Evolutionary conservation across 1,140 invertebrate genomes (phyloP), one percentile per base, ranked within the genome.

Genomic region (Aphidius ervi): DNA sequence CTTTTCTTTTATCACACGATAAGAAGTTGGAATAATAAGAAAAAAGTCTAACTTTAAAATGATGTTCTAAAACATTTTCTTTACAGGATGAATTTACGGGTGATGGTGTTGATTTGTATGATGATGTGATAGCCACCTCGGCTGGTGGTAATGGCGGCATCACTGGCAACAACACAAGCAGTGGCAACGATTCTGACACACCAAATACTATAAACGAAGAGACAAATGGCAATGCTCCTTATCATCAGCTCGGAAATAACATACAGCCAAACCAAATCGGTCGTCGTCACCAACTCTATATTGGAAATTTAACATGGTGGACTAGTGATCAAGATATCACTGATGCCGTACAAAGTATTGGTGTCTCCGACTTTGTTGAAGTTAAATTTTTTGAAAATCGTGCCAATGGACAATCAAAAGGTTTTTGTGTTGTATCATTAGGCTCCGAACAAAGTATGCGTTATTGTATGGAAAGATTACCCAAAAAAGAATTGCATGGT

Each of bases 311-410:
- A 52, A 97, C 89, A 69, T 92, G 90, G 90, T 99, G 96, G 96
- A 98, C 96, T 46, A 98, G 95, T 58, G 96, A 99, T 81, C 89
- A 95, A 81, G 95, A 98, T 76, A 90, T 99, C 52, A 88, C 89
- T 41, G 92, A 97, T 81, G 88, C 92, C 4, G 85, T 98, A 59
- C 84, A 86, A 53, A 87, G 87, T 63, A 83, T 98, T 65, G 97
- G 96, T 23, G 90, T 99, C 4, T 86, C 83, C 61, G 98, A 99
- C 78, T 89, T 99, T 67, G 84, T 97, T 64, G 98, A 99, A 76
- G 94, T 99, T 9, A 99, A 99, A 81, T 99, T 99, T 80, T 98
- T 98, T 82, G 97, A 99, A 81, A 99, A 99, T 82, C 87, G 97
- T 68, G 92, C 94, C 9, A 99, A 99, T 84, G 98, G 98, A 39